Evolutionary conservation across 2,797 vertebrate genomes (phyloP), one percentile per base, ranked within the genome.

Genomic region (Heterohyrax brucei): DNA sequence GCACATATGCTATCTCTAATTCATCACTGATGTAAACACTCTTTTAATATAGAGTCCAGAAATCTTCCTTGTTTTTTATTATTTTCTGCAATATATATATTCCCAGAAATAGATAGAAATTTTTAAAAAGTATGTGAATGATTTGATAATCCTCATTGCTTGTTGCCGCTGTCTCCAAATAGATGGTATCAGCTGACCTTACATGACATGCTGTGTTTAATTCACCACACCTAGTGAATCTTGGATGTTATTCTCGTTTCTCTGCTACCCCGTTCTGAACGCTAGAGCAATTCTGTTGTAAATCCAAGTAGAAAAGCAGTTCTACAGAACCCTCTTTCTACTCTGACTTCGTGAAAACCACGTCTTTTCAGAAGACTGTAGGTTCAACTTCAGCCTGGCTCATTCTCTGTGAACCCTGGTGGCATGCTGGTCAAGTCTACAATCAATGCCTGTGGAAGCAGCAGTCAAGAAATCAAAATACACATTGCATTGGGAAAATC

Each of bases 191-290:
- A 70, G 48, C 24, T 73, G 87, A 8, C 7, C 7, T 5, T 28
- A 10, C 24, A 33, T 70, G 64, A 68, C 8, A 2, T 56, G 50
- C 46, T 12, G 13, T 85, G 28, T n/a, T n/a, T 68, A 50, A n/a
- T 56, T 91, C 39, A 73, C 91, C n/a, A 78, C 3, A 48, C 9
- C 10, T 2, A 44, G 13, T 62, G 78, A 3, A 24, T 26, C 19
- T 53, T 16, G 56, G 26, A 39, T 92, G 5, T 81, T 87, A 89
- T 46, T 80, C n/a, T 88, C 81, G 19, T 75, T 85, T 73, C 73
- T 8, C 91, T 21, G 39, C 21, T 46, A 75, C 72, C 10, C 10
- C 72, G 46, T 73, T 73, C 66, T 78, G 70, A 84, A 82, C 39
- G 6, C 77, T 80, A 4, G 14, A 56, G 16, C 48, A 24, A n/a